Conservation (phyloP, 2,113 vertebrate genomes). For the Myrmecobius fasciatus region DNA sequence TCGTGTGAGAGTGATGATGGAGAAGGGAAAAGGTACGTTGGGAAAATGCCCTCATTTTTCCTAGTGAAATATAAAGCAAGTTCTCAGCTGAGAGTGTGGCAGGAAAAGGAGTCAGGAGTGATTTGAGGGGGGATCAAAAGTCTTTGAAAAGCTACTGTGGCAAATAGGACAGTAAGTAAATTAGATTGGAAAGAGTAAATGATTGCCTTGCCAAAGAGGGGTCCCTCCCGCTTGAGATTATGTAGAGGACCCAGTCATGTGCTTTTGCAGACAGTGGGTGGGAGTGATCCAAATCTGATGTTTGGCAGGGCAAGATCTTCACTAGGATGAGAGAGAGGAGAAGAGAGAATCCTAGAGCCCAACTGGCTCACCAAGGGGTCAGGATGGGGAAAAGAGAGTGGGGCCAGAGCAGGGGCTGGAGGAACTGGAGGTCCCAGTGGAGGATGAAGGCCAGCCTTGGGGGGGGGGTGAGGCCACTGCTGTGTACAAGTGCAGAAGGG, state of each 20-base stretch:
- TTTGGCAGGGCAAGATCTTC: background rate
- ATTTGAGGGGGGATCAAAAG: background rate
- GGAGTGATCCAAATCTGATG: background rate
- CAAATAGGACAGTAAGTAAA: background rate
- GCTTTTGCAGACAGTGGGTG: background rate
- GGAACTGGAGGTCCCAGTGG: background rate
- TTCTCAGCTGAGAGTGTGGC: background rate
- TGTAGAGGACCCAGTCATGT: background rate
- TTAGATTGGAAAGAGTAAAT: background rate
- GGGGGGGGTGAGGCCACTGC: background rate
- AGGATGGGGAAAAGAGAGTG: background rate
- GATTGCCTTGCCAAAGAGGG: background rate
- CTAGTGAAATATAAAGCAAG: background rate
- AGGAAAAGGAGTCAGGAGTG: background rate
- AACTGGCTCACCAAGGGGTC: background rate
- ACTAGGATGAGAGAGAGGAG: background rate
- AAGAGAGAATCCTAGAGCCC: background rate
- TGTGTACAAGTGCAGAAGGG: background rate
- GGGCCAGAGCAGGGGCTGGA: background rate
- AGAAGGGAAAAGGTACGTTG: background rate
- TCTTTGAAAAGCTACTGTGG: background rate
- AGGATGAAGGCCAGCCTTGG: background rate
- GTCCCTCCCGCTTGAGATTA: background rate
- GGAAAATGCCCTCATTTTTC: background rate
- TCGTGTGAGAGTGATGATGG: background rate